phyloP scores from a whole-genome alignment of 2,797 vertebrate species.

The Stomatorhinus walkeri region DNA sequence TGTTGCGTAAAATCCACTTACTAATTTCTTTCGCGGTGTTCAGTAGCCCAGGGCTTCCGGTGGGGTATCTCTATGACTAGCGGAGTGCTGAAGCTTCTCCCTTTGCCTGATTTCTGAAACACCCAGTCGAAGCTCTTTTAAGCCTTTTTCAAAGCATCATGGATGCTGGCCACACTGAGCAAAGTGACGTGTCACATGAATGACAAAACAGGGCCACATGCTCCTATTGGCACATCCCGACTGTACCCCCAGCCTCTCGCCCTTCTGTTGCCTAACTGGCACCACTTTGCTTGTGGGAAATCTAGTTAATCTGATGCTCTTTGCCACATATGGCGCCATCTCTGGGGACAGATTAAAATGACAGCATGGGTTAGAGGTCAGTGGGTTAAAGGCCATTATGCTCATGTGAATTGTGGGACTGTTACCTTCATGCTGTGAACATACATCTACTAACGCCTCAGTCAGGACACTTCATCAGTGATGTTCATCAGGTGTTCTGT shows the following conservation, averaged over 20 bases:
- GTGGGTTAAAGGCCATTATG: neutral
- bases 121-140: neutral
- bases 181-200: neutral
- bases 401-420: neutral
- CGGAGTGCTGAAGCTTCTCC: neutral
- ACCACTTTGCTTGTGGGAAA: neutral
- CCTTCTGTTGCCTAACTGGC: neutral
- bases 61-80: neutral
- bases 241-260: neutral
- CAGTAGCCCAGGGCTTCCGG: neutral
- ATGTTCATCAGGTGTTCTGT: neutral
- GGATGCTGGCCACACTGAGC: neutral
- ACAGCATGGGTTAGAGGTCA: neutral
- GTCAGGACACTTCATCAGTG: neutral
- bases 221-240: neutral
- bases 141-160: neutral
- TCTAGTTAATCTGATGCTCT: neutral
- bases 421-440: neutral
- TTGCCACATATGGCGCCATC: neutral
- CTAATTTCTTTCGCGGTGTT: neutral
- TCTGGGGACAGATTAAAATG: neutral
- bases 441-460: neutral
- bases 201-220: neutral
- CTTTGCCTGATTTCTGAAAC: neutral
- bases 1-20: conserved; percentile 14